A percentile compares a stretch with the other conserved stretches of the same genome.
Evolutionary conservation across 2,113 vertebrate species (phyloP).

Genomic region (Eira barbara): DNA sequence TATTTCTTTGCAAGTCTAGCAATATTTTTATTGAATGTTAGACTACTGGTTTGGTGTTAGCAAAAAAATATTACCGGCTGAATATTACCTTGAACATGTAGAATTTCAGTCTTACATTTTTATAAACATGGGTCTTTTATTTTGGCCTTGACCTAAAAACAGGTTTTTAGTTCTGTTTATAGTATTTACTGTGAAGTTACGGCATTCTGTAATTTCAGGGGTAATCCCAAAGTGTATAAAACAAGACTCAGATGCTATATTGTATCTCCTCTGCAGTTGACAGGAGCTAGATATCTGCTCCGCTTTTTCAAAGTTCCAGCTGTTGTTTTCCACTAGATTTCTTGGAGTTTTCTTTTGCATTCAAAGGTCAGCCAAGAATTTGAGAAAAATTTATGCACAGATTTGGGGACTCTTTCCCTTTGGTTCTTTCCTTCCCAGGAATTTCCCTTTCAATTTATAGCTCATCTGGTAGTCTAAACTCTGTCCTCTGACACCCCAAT

Average conservation of each 20-base stretch:
- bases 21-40: neutral
- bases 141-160: neutral
- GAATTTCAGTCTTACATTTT: neutral
- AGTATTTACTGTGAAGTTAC: neutral
- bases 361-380: conserved; percentile 6
- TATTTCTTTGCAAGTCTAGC: neutral
- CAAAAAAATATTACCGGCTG: neutral
- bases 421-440: neutral
- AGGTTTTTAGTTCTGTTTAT: neutral
- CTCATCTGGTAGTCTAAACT: neutral
- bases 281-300: neutral
- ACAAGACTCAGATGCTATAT: neutral
- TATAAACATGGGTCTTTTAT: neutral
- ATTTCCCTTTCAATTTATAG: neutral
- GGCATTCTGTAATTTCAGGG: neutral
- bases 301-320: neutral
- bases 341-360: neutral
- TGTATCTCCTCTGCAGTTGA: neutral
- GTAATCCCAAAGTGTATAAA: neutral
- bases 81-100: neutral
- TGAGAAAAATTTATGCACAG: neutral
- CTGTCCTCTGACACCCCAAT: neutral
- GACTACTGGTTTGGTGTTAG: neutral
- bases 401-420: neutral
- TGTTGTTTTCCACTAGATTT: neutral